Evolutionary conservation across 2,113 vertebrate species (phyloP), one percentile per base, ranked within the genome.

Genomic region (Gorsachius goisagi): DNA sequence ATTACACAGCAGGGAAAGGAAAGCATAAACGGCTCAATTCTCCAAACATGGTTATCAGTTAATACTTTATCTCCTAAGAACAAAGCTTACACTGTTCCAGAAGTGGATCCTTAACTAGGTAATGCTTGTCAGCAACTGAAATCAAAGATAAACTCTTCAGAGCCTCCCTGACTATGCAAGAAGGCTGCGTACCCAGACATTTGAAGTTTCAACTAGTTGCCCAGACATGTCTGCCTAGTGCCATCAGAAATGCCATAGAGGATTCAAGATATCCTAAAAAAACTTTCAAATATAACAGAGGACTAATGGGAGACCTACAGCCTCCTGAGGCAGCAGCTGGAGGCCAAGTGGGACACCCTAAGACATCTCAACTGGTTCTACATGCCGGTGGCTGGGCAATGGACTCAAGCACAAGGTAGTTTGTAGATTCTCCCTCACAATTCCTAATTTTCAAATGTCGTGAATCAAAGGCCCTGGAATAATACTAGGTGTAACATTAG

Each of bases 361-460:
- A n/a, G 44, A 50, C 11, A 3, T 23, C 81, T 28, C 88, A 52
- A 9, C 35, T 33, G 68, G 13, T 32, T 62, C 50, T 16, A 1
- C 35, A 28, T 1, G 4, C 7, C 50, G 27, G 45, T 12, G n/a
- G 28, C 39, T 27, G 20, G 35, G 55, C 35, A 85, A 35, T 0
- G 0, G 32, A 10, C 52, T 23, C 16, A 21, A 30, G 74, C 64
- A 27, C 47, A 28, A 37, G 50, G 30, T 3, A 4, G 21, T 62
- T 3, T 15, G 56, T 1, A 60, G 28, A 12, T 4, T n/a, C 5
- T 28, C 23, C 41, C n/a, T 84, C 60, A 5, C 0, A 1, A 8
- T 5, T 53, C 12, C 56, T 17, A 8, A 12, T 10, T 72, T 58
- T 23, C 56, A 39, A 50, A 45, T 9, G 32, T 20, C 4, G 3